Conservation (phyloP, 2,113 vertebrate species). For the Gulo gulo region DNA sequence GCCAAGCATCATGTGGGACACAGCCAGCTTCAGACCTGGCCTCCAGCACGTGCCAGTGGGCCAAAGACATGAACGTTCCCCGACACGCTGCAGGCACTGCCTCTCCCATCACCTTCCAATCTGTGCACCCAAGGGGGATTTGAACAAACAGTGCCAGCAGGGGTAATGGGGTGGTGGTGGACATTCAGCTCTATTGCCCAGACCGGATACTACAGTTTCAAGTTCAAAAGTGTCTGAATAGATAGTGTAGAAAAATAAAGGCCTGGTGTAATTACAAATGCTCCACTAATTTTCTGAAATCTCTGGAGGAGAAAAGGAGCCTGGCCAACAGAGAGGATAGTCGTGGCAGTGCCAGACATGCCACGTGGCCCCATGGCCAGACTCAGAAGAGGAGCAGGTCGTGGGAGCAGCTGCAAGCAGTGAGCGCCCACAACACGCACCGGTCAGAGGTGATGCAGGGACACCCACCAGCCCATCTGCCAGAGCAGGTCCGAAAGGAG, state of each 20-base stretch:
- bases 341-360: background rate
- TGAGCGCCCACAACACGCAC: background rate
- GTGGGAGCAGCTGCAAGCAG: background rate
- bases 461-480: background rate
- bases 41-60: fast-evolving
- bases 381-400: background rate
- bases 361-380: background rate
- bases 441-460: background rate
- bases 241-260: background rate
- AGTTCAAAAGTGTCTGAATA: background rate
- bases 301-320: background rate
- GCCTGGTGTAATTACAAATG: background rate
- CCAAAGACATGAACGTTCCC: background rate
- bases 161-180: fast-evolving
- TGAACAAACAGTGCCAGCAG: background rate
- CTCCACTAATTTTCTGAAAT: background rate
- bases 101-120: background rate
- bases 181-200: background rate
- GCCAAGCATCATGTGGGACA: background rate
- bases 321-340: fast-evolving
- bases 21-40: background rate
- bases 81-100: background rate
- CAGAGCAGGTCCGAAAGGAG: background rate
- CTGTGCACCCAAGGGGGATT: fast-evolving
- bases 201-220: background rate